These are phyloP conservation scores for Tragelaphus eurycerus DNA, from an alignment of 2,797 vertebrate species.

Conservation along the genomic window DNA sequence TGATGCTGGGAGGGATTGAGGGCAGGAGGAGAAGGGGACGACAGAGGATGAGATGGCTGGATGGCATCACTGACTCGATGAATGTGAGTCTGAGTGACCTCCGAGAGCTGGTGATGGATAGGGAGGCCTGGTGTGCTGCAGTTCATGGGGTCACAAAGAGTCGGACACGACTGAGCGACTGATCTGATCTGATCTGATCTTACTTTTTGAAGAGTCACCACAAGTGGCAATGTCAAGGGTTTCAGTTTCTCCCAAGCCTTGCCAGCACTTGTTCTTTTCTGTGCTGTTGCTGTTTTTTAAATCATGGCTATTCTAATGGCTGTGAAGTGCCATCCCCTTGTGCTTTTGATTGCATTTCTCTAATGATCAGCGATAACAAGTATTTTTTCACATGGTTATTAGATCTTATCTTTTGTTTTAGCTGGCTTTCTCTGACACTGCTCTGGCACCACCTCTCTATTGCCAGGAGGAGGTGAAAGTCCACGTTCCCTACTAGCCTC, in stretches of 20 bases:
- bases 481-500: not conserved
- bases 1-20: too few relatives aligned
- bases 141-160: too few relatives aligned
- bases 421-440: not conserved
- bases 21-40: too few relatives aligned
- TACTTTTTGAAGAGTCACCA: not conserved
- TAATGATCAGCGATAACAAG: not conserved
- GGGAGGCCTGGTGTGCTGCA: too few relatives aligned
- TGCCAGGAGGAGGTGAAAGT: not conserved
- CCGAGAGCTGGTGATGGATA: too few relatives aligned
- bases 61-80: too few relatives aligned
- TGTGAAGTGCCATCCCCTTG: not conserved
- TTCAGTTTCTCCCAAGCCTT: not conserved
- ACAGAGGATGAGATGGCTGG: too few relatives aligned
- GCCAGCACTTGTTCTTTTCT: not conserved
- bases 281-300: not conserved
- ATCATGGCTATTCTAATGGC: not conserved
- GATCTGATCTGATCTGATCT: too few relatives aligned
- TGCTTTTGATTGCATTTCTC: not conserved
- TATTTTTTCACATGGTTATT: not conserved
- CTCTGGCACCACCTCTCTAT: not conserved
- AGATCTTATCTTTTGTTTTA: not conserved
- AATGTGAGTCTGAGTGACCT: too few relatives aligned
- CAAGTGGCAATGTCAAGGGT: not conserved
- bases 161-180: too few relatives aligned